Conservation (phyloP, 2,113 vertebrate species). For the Brachypodius melanocephalos region DNA sequence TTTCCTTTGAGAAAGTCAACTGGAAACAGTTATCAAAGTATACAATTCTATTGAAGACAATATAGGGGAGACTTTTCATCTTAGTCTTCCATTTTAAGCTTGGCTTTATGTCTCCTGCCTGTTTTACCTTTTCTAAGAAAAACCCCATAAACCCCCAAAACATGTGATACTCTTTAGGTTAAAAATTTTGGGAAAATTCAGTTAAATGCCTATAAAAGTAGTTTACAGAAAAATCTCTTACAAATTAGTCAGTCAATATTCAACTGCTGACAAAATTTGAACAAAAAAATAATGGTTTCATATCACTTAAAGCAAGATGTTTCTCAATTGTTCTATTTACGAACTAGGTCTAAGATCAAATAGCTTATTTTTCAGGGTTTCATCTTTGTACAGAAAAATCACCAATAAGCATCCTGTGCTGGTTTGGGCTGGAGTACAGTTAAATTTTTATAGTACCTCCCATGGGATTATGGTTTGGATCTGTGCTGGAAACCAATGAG, state of each 20-base stretch:
- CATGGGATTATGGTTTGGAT: neutral
- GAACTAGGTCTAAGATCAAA: neutral
- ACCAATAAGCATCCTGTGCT: neutral
- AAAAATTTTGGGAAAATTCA: neutral
- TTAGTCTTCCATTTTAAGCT: neutral
- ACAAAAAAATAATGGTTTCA: neutral
- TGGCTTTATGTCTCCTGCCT: neutral
- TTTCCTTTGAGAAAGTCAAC: neutral
- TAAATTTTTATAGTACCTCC: neutral
- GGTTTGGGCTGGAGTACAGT: neutral
- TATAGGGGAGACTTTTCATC: neutral
- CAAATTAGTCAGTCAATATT: neutral
- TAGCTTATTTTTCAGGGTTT: neutral
- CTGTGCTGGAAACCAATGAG: neutral
- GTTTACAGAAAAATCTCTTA: neutral
- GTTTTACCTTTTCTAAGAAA: neutral
- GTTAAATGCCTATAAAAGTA: neutral
- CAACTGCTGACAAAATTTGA: neutral
- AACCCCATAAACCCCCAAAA: rapidly evolving
- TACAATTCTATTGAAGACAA: neutral
- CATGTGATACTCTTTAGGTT: neutral
- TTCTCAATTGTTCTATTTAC: neutral
- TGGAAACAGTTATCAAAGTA: neutral
- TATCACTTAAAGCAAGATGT: neutral
- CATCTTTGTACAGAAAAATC: neutral